Conservation (phyloP, 2,888 invertebrate species). For the Rhagonycha fulva region DNA sequence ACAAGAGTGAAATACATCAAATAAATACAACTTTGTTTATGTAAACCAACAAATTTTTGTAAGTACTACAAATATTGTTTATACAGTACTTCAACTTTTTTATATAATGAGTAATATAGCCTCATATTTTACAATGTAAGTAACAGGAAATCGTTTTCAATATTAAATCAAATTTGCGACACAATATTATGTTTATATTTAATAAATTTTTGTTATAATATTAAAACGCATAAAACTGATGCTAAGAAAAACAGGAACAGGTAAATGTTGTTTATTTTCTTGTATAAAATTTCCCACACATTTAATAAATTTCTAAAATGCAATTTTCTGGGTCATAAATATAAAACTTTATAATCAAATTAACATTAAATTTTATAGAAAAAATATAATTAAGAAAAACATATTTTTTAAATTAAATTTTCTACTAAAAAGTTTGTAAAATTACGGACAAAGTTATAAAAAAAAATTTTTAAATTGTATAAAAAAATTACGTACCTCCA, state of each 20-base stretch:
- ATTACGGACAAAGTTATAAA: background rate
- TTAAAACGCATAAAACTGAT: background rate
- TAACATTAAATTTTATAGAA: background rate
- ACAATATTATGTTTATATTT: background rate
- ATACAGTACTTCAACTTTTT: too few relatives aligned
- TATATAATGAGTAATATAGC: too few relatives aligned
- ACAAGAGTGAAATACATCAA: background rate
- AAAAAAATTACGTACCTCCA: constrained; percentile 34
- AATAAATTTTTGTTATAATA: background rate
- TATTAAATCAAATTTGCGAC: background rate
- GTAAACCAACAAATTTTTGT: background rate
- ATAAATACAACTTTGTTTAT: background rate
- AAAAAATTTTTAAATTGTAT: background rate
- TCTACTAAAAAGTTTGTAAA: background rate
- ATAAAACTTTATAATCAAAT: background rate
- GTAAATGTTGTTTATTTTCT: background rate
- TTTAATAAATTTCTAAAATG: background rate
- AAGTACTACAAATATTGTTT: too few relatives aligned
- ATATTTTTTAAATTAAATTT: background rate
- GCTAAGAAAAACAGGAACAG: background rate
- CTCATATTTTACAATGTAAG: too few relatives aligned
- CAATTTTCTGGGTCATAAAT: background rate
- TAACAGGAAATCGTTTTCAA: background rate
- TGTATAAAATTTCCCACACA: background rate
- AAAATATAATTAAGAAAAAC: background rate